Evolutionary conservation across 1,140 invertebrate species (phyloP).

Genomic region (Holotrichia oblita): DNA sequence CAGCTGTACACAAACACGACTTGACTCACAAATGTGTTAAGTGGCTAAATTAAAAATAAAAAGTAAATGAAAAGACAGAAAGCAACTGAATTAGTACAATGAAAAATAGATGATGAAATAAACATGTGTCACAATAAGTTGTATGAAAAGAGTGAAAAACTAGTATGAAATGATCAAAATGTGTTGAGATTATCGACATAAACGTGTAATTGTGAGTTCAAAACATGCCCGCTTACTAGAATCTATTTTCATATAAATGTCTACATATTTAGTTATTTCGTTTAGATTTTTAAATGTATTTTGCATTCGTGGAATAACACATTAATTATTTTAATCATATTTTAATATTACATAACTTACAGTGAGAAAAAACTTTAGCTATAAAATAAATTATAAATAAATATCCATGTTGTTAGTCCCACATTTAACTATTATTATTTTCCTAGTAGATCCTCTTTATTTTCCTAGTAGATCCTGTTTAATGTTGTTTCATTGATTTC

Average conservation of each 20-base stretch:
- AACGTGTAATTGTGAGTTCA: neutral
- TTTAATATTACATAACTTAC: no score
- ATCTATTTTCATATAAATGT: neutral
- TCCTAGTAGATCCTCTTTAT: no score
- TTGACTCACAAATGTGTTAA: constrained; percentile 40
- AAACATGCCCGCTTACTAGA: neutral
- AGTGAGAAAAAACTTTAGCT: no score
- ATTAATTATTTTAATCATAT: no score
- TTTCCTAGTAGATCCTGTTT: no score
- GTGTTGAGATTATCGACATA: neutral
- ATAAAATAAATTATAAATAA: no score
- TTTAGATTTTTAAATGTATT: no score
- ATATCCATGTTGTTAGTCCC: no score
- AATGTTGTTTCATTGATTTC: no score
- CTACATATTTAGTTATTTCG: no score
- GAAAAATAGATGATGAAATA: neutral
- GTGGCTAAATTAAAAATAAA: constrained; percentile 20
- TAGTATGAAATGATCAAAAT: neutral
- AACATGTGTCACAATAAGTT: neutral
- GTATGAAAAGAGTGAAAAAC: neutral
- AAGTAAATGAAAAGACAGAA: neutral
- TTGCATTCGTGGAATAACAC: no score
- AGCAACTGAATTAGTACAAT: neutral
- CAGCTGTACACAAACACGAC: constrained; percentile 66
- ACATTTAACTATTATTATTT: no score